Percentiles rank a stretch among this genome's conserved stretches.
Evolutionary conservation across 2,797 vertebrate genomes (phyloP).

Genomic region (Tokudaia tokunoshimensis): DNA sequence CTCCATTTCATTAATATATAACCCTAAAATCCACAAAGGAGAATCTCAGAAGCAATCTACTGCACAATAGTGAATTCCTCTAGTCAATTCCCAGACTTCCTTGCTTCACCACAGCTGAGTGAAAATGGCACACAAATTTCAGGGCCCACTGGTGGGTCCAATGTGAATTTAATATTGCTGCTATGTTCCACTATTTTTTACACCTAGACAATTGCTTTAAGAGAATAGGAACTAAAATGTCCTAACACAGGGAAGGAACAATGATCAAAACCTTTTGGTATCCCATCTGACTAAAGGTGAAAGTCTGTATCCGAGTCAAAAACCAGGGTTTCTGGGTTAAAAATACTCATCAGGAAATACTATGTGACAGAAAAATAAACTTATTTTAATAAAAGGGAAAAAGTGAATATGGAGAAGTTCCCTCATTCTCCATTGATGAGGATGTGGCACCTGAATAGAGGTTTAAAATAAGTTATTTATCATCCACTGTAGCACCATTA

Average conservation of each 20-base stretch:
- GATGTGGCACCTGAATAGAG: neutral
- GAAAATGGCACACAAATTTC: neutral
- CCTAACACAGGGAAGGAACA: slow-evolving; percentile 5
- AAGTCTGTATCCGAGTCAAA: neutral
- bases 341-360: neutral
- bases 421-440: neutral
- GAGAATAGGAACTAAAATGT: neutral
- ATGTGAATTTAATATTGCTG: neutral
- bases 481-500: neutral
- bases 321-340: neutral
- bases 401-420: neutral
- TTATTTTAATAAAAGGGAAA: neutral
- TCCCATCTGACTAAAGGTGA: neutral
- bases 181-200: neutral
- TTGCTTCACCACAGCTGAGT: neutral
- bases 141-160: neutral
- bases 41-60: slow-evolving; percentile 3
- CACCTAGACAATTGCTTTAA: neutral
- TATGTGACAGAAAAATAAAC: too few relatives aligned
- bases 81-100: neutral
- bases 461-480: neutral
- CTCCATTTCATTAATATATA: slow-evolving; percentile 10
- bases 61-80: neutral
- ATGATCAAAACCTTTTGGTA: neutral
- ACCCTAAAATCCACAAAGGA: neutral